phyloP scores from a whole-genome alignment of 2,888 invertebrate genomes.

The Isotomurus palustris region DNA sequence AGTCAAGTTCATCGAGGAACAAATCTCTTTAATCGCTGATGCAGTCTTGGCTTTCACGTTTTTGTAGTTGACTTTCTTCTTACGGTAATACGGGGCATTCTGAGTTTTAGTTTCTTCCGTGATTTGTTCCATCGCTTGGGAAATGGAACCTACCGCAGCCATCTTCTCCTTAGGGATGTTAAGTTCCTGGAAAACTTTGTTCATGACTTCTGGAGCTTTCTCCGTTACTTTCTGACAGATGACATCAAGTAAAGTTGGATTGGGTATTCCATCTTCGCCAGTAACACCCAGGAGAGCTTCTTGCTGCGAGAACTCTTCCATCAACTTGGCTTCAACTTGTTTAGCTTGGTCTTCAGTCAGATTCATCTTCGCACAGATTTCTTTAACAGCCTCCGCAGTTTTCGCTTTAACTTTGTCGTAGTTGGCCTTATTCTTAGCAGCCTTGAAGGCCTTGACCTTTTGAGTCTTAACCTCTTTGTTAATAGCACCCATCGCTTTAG shows the following conservation, averaged over 20 bases:
- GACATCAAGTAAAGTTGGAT: background rate
- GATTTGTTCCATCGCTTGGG: no score
- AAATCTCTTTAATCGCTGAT: constrained; percentile 3
- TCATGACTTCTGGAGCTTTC: background rate
- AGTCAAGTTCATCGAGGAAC: constrained; percentile 3
- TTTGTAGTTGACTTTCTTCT: background rate
- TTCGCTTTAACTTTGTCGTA: no score
- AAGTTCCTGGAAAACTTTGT: no score
- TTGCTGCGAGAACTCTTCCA: background rate
- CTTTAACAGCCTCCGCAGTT: background rate
- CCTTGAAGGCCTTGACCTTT: background rate
- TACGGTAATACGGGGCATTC: no score
- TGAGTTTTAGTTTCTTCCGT: no score
- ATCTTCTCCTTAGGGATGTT: no score
- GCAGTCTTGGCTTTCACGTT: background rate
- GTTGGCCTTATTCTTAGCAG: no score
- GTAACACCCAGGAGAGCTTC: background rate
- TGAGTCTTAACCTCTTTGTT: no score
- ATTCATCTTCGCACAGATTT: background rate
- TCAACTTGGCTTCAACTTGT: no score
- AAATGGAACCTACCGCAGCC: no score
- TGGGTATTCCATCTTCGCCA: background rate
- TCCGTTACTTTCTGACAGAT: background rate
- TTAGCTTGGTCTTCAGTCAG: no score
- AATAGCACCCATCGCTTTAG: no score